A percentile compares a stretch with the other conserved stretches of the same genome.
Evolutionary conservation across 2,797 vertebrate species (phyloP).

Genomic region (Protonibea diacanthus): DNA sequence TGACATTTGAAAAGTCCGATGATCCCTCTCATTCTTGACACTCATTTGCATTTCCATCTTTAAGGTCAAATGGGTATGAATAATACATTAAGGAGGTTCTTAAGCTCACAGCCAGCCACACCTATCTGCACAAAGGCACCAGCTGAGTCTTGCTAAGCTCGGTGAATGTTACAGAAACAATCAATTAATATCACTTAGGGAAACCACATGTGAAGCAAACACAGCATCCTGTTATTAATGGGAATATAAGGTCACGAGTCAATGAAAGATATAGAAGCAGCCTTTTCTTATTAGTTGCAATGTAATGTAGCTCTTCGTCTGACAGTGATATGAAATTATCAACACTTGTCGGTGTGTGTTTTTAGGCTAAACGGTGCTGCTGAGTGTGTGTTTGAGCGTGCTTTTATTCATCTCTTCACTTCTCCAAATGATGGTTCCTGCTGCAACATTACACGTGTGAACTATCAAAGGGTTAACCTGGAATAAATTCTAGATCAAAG

Average conservation of each 20-base stretch:
- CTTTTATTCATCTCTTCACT: background rate
- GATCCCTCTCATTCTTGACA: conserved; percentile 81
- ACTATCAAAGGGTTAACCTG: conserved; percentile 85
- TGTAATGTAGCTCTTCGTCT: background rate
- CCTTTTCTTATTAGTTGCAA: conserved; percentile 11
- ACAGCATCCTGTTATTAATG: conserved; percentile 69
- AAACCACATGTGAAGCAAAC: conserved; percentile 57
- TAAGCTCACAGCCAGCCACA: conserved; percentile 80
- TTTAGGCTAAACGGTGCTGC: background rate
- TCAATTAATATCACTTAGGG: conserved; percentile 81
- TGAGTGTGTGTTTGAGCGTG: background rate
- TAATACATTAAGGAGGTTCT: conserved; percentile 84
- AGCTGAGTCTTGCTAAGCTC: conserved; percentile 79
- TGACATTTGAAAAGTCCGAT: conserved; percentile 86
- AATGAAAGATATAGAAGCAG: conserved; percentile 26
- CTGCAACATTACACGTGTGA: conserved; percentile 49
- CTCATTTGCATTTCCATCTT: conserved; percentile 84
- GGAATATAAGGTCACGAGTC: conserved; percentile 65
- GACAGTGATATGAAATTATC: background rate
- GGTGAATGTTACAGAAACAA: conserved; percentile 79
- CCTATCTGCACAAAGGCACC: conserved; percentile 77
- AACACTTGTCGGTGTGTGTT: background rate
- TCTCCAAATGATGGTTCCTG: conserved; percentile 2
- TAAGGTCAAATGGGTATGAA: conserved; percentile 87
- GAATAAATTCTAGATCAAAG: conserved; percentile 88